Evolutionary conservation across 2,797 vertebrate species (phyloP).

Genomic region (Heliangelus exortis): DNA sequence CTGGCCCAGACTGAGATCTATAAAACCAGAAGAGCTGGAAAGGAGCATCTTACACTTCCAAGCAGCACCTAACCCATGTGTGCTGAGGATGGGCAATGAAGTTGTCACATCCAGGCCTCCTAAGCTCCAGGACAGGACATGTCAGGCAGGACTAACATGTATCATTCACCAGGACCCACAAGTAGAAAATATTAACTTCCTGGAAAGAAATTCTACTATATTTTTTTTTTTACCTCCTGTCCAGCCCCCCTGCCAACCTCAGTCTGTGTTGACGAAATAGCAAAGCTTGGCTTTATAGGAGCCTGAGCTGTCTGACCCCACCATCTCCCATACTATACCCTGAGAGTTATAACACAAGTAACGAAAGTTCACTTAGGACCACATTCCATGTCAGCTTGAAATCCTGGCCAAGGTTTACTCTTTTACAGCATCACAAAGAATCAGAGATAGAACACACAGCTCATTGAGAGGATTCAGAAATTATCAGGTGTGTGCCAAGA

Average conservation of each 20-base stretch:
- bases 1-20: background rate
- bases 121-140: background rate
- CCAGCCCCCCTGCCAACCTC: background rate
- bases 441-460: background rate
- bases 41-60: background rate
- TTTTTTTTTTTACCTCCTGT: background rate
- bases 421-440: background rate
- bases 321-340: background rate
- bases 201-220: background rate
- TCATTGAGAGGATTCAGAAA: background rate
- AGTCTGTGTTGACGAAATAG: accelerated
- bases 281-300: background rate
- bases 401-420: background rate
- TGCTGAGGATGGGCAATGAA: background rate
- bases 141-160: accelerated
- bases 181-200: background rate
- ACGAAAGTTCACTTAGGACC: background rate
- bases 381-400: background rate
- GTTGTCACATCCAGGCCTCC: background rate
- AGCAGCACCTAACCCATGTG: background rate
- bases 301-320: background rate
- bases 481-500: background rate
- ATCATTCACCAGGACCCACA: too few relatives aligned
- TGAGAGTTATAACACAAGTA: background rate
- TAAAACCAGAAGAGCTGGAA: background rate